Base-by-base conservation (phyloP, 1,140 invertebrate genomes). In the Leucophenga varia region DNA sequence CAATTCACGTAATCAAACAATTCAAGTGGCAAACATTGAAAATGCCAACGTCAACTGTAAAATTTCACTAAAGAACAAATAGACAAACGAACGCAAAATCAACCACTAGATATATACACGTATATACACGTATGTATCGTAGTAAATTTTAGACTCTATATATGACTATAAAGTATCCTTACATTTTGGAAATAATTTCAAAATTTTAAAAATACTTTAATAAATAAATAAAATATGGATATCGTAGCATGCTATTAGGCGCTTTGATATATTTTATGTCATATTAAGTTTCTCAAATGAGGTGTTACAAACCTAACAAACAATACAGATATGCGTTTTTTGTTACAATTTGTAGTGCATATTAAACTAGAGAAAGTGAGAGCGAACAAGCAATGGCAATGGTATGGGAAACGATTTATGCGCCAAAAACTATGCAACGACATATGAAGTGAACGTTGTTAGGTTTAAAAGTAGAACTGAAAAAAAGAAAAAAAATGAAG, bases 1-100 rank as follows among this genome's bases (percentile, higher is more conserved):
- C 64, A 69, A 69, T 69, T 64, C 64, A 68, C 64, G 64, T 68
- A 68, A 68, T 68, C 64, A 68, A 68, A 68, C 64, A 68, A 68
- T 68, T 68, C 64, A 69, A 69, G 64, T 68, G 64, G 64, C 64
- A 69, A 68, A 68, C 64, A 68, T 61, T 69, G 64, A 67, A 67
- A 68, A 68, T 60, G 64, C 64, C 64, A 67, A 67, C 64, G 64
- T 67, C 64, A 67, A 67, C 64, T 68, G 64, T 56, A 68, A 69
- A 69, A 64, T 63, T 67, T 59, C 63, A 56, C 63, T 54, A 25
- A 25, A 61, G 55, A 57, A 49, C 47, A 46, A 55, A 43, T 28
- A 52, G 10, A 43, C 54, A 49, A 44, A 47, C 21, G 48, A 63
- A 45, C 32, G 48, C 3, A 17, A 17, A 37, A 7, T 17, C 18